Evolutionary conservation across 2,797 vertebrate genomes (phyloP).

Genomic region (Periophthalmus magnuspinnatus): DNA sequence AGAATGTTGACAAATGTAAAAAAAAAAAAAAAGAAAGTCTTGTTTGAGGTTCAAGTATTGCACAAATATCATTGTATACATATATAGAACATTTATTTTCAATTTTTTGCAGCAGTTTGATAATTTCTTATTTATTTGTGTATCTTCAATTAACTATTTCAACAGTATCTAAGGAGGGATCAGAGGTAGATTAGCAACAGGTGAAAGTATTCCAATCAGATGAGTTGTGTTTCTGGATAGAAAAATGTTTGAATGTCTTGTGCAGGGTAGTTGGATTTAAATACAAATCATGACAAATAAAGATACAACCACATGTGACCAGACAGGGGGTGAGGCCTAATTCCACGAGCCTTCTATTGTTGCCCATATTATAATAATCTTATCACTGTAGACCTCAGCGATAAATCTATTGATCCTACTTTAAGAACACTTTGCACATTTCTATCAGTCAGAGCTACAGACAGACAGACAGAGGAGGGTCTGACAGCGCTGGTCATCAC

Average conservation of each 20-base stretch:
- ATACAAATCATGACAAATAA: constrained; percentile 34
- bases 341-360: constrained; percentile 9
- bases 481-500: constrained; percentile 75
- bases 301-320: neutral
- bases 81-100: too few species aligned
- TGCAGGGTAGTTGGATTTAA: neutral
- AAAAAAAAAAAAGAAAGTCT: too few species aligned
- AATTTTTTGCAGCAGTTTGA: too few species aligned
- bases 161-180: too few species aligned
- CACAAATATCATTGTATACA: too few species aligned
- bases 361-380: constrained; percentile 22
- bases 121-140: too few species aligned
- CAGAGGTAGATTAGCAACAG: neutral
- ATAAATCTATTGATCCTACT: constrained; percentile 70
- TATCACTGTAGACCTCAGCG: constrained; percentile 47
- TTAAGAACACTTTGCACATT: constrained; percentile 65
- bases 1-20: too few species aligned
- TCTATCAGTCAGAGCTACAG: constrained; percentile 67
- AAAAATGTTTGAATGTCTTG: neutral
- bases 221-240: neutral
- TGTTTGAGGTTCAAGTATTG: too few species aligned
- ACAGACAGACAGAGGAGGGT: constrained; percentile 63
- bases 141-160: too few species aligned
- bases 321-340: constrained; percentile 17
- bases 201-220: neutral